Conservation (phyloP, 2,888 invertebrate genomes). For the Dermolepida albohirtum region DNA sequence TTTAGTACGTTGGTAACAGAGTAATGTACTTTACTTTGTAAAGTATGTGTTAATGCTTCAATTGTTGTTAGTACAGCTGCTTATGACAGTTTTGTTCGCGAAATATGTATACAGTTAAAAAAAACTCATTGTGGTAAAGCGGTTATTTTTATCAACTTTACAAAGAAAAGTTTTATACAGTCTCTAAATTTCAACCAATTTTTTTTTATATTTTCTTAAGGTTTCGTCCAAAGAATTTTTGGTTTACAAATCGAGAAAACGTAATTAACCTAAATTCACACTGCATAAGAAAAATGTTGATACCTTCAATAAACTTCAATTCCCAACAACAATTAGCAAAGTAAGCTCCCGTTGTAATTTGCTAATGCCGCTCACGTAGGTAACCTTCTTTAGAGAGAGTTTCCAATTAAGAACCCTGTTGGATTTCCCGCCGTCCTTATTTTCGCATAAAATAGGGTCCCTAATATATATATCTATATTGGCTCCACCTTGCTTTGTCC, state of each 20-base stretch:
- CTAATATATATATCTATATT: conserved; percentile 23
- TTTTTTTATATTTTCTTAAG: too few species aligned
- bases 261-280: neutral
- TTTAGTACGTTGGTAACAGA: too few species aligned
- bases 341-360: conserved; percentile 31
- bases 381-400: conserved; percentile 37
- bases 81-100: too few species aligned
- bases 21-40: too few species aligned
- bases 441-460: conserved; percentile 34
- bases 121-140: too few species aligned
- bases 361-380: conserved; percentile 38
- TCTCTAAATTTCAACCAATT: too few species aligned
- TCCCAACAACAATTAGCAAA: conserved; percentile 33
- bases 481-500: conserved; percentile 36
- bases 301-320: conserved; percentile 30
- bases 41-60: too few species aligned
- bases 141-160: too few species aligned
- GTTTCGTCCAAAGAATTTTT: too few species aligned
- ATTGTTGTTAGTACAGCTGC: too few species aligned
- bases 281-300: neutral
- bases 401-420: conserved; percentile 37
- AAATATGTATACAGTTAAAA: too few species aligned
- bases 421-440: conserved; percentile 30
- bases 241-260: neutral
- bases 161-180: too few species aligned